phyloP scores from a whole-genome alignment of 1,140 invertebrate species.

The Ctenoplectra terminalis region DNA sequence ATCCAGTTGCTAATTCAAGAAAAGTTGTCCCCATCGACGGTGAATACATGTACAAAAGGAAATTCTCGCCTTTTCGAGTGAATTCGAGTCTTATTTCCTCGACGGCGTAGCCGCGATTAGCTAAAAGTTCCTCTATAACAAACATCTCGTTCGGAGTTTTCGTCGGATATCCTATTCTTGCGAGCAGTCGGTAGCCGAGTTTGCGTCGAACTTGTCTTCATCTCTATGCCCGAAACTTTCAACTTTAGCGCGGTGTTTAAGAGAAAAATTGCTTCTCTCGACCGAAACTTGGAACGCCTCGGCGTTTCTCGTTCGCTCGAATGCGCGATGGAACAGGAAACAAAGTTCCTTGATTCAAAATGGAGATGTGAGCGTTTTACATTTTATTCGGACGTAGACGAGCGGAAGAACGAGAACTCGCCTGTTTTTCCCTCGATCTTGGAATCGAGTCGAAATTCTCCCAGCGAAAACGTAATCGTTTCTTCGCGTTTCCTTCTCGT shows the following conservation, averaged over 20 bases:
- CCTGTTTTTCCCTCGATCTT: background rate
- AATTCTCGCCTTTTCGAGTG: conserved; percentile 36
- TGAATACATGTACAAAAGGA: conserved; percentile 7
- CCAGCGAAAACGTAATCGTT: background rate
- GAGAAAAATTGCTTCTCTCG: conserved; percentile 51
- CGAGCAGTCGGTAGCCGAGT: background rate
- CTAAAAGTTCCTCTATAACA: conserved; percentile 55
- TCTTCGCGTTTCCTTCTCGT: too few species aligned
- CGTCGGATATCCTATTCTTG: conserved; percentile 43
- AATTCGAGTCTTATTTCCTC: conserved; percentile 29
- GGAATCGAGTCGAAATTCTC: background rate
- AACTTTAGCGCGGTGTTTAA: conserved; percentile 50
- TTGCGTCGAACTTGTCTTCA: conserved; percentile 54
- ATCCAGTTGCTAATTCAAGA: conserved; percentile 18
- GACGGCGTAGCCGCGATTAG: conserved; percentile 37
- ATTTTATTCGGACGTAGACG: conserved; percentile 22
- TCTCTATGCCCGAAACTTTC: conserved; percentile 46
- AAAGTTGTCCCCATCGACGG: conserved; percentile 30
- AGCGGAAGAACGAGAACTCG: background rate
- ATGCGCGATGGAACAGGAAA: background rate
- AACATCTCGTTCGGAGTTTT: conserved; percentile 61
- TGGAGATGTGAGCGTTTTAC: conserved; percentile 32
- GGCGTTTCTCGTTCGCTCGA: conserved; percentile 9
- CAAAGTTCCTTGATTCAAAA: conserved; percentile 42
- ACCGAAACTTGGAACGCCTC: conserved; percentile 41